Evolutionary conservation across 1,140 invertebrate genomes (phyloP).

Genomic region (Trachymyrmex septentrionalis): DNA sequence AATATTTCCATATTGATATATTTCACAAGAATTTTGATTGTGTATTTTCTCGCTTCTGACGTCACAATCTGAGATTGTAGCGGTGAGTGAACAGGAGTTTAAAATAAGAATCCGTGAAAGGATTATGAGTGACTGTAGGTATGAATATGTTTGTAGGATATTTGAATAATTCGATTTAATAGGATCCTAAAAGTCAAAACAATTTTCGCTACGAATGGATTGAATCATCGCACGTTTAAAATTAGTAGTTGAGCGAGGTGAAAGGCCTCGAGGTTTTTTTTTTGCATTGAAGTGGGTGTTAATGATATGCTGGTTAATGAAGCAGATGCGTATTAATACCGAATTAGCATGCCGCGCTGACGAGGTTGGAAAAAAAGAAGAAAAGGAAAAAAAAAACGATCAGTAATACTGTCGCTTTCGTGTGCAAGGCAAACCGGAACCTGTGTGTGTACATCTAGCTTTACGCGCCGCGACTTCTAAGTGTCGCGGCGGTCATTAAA

Average conservation of each 20-base stretch:
- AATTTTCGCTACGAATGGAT: constrained; percentile 13
- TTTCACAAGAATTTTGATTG: too few species aligned
- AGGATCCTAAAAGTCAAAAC: constrained; percentile 5
- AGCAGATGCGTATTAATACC: constrained; percentile 47
- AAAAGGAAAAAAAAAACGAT: background rate
- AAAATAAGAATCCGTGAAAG: background rate
- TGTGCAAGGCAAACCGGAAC: constrained; percentile 46
- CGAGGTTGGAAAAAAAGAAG: background rate
- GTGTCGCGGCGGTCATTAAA: constrained; percentile 50
- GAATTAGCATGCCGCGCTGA: constrained; percentile 33
- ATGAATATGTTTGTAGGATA: too few species aligned
- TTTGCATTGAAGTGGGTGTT: constrained; percentile 18
- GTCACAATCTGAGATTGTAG: too few species aligned
- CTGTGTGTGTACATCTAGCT: constrained; percentile 36
- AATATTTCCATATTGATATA: too few species aligned
- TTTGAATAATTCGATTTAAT: background rate
- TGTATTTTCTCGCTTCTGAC: too few species aligned
- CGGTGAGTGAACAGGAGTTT: background rate
- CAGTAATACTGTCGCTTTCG: constrained; percentile 31
- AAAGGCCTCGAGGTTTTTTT: constrained; percentile 4
- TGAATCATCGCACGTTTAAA: constrained; percentile 1
- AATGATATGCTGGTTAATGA: constrained; percentile 40
- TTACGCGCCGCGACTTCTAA: constrained; percentile 52
- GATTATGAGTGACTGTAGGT: background rate
- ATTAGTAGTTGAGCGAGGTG: constrained; percentile 1